phyloP scores from a whole-genome alignment of 1,140 invertebrate genomes.

The Drosophila lini region DNA sequence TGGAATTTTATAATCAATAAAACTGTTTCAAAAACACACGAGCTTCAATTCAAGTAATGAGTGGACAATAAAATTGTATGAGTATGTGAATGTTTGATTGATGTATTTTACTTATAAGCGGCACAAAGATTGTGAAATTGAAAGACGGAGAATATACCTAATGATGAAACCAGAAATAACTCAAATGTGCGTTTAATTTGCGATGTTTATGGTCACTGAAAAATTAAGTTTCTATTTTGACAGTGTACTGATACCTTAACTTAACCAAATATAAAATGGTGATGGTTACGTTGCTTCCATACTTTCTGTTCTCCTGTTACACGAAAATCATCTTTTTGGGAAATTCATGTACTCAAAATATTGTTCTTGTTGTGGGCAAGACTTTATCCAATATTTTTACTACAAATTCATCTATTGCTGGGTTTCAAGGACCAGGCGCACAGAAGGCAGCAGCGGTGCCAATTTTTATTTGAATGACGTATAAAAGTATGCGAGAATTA shows the following conservation, averaged over 20 bases:
- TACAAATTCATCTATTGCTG: too few relatives aligned
- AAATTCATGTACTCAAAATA: background rate
- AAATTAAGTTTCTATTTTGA: background rate
- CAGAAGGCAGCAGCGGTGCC: too few relatives aligned
- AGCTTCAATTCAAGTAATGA: slow-evolving; percentile 74
- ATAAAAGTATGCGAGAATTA: too few relatives aligned
- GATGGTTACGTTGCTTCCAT: too few relatives aligned
- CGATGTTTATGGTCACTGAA: background rate
- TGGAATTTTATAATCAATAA: slow-evolving; percentile 39
- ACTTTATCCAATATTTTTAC: too few relatives aligned
- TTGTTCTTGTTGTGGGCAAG: too few relatives aligned
- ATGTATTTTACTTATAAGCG: slow-evolving; percentile 62
- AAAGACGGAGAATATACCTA: slow-evolving; percentile 69
- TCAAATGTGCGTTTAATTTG: background rate
- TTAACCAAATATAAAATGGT: too few relatives aligned
- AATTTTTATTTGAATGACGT: too few relatives aligned
- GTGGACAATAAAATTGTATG: slow-evolving; percentile 76
- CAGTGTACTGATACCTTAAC: too few relatives aligned
- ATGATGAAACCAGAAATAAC: slow-evolving; percentile 27
- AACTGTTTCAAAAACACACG: slow-evolving; percentile 52
- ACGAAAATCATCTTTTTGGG: too few relatives aligned
- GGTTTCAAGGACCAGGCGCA: too few relatives aligned
- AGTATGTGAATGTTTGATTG: slow-evolving; percentile 59
- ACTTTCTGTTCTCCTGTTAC: too few relatives aligned
- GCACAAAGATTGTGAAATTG: slow-evolving; percentile 60